Base-by-base conservation (phyloP, 2,797 vertebrate species). In the Gymnocypris eckloni region DNA sequence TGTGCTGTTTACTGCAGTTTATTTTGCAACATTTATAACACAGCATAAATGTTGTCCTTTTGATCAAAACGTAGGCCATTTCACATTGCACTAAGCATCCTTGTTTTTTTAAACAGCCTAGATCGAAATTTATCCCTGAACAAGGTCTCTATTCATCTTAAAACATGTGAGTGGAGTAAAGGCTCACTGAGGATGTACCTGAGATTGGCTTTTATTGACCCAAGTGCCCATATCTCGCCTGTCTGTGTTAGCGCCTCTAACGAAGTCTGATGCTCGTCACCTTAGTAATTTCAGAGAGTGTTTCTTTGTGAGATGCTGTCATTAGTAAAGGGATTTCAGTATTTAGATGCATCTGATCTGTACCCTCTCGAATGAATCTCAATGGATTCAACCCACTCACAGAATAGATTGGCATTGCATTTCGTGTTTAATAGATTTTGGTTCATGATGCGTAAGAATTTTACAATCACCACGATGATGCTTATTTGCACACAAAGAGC, bases 191-290 rank as follows among this genome's bases (percentile, higher is more conserved):
- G 64, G 82, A 85, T 84, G 67, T 75, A 50, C 73, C 81, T 75
- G 61, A 88, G 79, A 88, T 79, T 66, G 71, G 54, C 52, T 79
- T 66, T 80, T 83, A 86, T 85, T 50, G 76, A 79, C 54, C 79
- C 79, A 54, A 22, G 7, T 25, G 50, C n/a, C 50, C 64, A 11
- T 64, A 82, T 56, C 80, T 41, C 6, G 43, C 52, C 28, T 41
- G 70, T 43, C 69, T 64, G 69, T 66, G 4, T 85, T 83, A 83
- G 59, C 80, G 48, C 52, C 33, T 69, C 39, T 59, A 61, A 64
- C 20, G 45, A 66, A 33, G 54, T 39, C 73, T 59, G 16, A 79
- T 82, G 39, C 66, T 25, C 66, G 1, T 79, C 76, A 59, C 41
- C 43, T 73, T 70, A 28, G 13, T 72, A 16, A 37, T 48, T 37